Conservation (phyloP, 1,140 invertebrate species). For the Dolichoris vasculosae region DNA sequence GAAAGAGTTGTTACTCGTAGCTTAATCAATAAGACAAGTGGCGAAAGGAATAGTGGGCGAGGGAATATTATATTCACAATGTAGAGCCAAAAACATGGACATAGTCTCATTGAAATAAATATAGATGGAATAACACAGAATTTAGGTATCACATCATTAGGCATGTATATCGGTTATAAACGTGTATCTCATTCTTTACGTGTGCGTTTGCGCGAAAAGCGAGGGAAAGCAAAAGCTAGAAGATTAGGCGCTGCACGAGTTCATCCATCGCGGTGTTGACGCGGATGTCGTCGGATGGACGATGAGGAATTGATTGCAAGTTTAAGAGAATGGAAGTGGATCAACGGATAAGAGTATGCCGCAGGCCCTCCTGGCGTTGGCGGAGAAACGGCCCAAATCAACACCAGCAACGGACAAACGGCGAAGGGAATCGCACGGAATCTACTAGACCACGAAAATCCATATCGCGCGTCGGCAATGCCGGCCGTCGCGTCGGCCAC, state of each 20-base stretch:
- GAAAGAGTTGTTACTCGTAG: not conserved
- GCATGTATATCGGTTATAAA: no score
- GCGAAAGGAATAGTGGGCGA: no score
- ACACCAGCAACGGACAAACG: not conserved
- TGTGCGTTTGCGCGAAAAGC: not conserved
- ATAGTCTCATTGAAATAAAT: no score
- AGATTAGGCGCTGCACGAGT: not conserved
- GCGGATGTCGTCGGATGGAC: not conserved
- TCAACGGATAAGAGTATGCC: slow-evolving; percentile 6
- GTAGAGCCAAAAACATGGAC: no score
- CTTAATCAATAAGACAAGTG: not conserved
- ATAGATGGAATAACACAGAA: no score
- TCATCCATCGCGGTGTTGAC: not conserved
- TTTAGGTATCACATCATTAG: no score
- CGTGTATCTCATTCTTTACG: not conserved
- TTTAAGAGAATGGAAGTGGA: not conserved
- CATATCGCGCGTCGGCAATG: slow-evolving; percentile 1
- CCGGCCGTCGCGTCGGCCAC: not conserved
- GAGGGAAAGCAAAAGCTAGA: not conserved
- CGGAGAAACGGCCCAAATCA: not conserved
- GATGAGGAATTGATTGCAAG: not conserved
- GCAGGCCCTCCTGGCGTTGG: not conserved
- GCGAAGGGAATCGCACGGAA: not conserved
- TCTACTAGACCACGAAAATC: not conserved
- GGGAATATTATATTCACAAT: not conserved